phyloP scores from a whole-genome alignment of 2,113 vertebrate genomes.

The Bombycilla garrulus region DNA sequence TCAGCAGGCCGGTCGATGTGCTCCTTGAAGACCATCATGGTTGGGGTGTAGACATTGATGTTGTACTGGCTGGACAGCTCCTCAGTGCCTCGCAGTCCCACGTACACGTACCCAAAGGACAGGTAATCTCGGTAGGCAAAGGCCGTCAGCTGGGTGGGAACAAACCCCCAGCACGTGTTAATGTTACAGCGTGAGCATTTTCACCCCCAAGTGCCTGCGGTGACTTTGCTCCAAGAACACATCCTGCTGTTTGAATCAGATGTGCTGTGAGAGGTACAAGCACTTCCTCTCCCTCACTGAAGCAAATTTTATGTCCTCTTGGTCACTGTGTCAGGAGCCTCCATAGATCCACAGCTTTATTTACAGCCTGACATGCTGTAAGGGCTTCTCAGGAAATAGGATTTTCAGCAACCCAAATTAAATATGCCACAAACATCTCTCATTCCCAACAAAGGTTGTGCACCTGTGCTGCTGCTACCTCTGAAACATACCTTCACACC shows the following conservation, averaged over 20 bases:
- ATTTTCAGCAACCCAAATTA: neutral
- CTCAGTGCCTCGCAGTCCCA: slow-evolving; percentile 81
- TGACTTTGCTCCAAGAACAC: neutral
- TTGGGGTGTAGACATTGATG: slow-evolving; percentile 86
- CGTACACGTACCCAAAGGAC: slow-evolving; percentile 90
- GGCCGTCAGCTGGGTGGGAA: slow-evolving; percentile 80
- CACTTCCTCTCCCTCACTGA: neutral
- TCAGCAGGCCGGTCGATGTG: slow-evolving; percentile 83
- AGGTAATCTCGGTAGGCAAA: slow-evolving; percentile 91
- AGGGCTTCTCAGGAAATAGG: neutral
- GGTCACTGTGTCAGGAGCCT: rapidly evolving
- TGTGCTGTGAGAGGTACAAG: neutral
- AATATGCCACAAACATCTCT: neutral
- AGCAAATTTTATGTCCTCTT: neutral
- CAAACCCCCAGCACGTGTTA: rapidly evolving
- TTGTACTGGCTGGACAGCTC: slow-evolving; percentile 86
- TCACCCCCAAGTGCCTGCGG: rapidly evolving
- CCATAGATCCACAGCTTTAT: neutral
- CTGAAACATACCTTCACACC: neutral
- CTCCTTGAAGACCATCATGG: slow-evolving; percentile 93
- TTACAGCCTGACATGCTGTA: neutral
- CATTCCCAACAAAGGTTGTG: neutral
- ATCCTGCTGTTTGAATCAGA: rapidly evolving
- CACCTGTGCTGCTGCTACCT: neutral
- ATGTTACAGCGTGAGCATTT: neutral